A percentile compares a stretch with the other conserved stretches of the same genome.
phyloP scores from a whole-genome alignment of 2,888 invertebrate species.

The Mongoloraphidia duomilia region DNA sequence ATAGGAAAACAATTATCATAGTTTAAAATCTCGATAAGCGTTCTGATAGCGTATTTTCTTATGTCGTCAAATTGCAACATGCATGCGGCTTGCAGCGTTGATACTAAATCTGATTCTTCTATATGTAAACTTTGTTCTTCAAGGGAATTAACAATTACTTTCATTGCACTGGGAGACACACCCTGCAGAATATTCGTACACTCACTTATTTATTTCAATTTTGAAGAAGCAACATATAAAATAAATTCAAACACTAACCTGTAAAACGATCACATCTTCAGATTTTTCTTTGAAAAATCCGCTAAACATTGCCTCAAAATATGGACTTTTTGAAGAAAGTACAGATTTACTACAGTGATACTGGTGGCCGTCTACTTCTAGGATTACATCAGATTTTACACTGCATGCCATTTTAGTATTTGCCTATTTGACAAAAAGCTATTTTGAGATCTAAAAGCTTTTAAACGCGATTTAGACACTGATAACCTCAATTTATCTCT shows the following conservation, averaged over 20 bases:
- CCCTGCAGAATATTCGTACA: constrained; percentile 21
- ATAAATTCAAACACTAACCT: constrained; percentile 20
- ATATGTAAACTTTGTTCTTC: constrained; percentile 19
- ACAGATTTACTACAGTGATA: constrained; percentile 21
- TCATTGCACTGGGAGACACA: constrained; percentile 26
- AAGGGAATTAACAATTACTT: constrained; percentile 24
- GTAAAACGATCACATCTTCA: constrained; percentile 23
- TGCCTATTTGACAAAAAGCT: no score
- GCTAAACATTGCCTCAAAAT: constrained; percentile 33
- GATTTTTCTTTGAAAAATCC: constrained; percentile 28
- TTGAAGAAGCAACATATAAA: no score
- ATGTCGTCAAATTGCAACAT: constrained; percentile 29
- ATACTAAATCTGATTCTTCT: constrained; percentile 21
- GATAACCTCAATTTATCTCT: no score
- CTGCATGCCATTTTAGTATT: no score
- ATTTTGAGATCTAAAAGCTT: no score
- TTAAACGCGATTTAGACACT: no score
- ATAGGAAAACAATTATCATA: constrained; percentile 22
- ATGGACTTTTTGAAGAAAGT: constrained; percentile 28
- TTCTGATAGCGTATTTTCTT: constrained; percentile 12
- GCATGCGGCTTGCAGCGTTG: constrained; percentile 26
- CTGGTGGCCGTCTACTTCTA: constrained; percentile 17
- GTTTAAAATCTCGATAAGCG: background rate
- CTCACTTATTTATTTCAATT: no score
- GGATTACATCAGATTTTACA: constrained; percentile 12